Base-by-base conservation (phyloP, 1,140 invertebrate species). In the Aphis craccivora region DNA sequence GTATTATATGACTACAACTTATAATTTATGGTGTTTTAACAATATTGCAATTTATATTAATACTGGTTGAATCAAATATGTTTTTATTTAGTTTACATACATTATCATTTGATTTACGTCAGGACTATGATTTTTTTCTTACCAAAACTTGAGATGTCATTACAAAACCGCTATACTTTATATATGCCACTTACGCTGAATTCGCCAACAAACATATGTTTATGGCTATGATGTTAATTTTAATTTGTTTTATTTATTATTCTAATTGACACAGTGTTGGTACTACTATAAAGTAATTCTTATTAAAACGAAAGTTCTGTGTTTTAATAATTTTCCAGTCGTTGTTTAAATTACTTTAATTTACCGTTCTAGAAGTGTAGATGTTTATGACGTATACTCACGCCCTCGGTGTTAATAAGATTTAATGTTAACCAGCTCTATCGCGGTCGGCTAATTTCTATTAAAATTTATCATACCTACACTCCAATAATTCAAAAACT, bases 291-390 rank as follows among this genome's bases (percentile, higher is more conserved):
- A 25, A 83, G 35, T 90, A 90, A 30, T 60, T 37, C 53, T 90
- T 37, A 60, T 90, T 11, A 90, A 25, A 30, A 40, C 23, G 55
- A 14, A 37, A 83, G 43, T 43, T 14, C 30, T 45, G 60, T 91
- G 55, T 91, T 60, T 91, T 35, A 48, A 45, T 48, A 87, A 87
- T 87, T 87, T 87, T 20, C 0, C 30, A 45, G 40, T 91, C 14
- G 37, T 60, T n/a, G 90, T 91, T 76, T 60, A 45, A 91, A 67
- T 91, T 67, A 30, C 35, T 81, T 91, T 91, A 91, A 91, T 91
- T 91, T 91, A 67, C 35, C n/a, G 35, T 40, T 30, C 53, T 22
- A n/a, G 7, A 91, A 67, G 90, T 76, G 60, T 91, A 48, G 37
- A 81, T 45, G 90, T 91, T 91, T n/a, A 91, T 76, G 25, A 76